Base-by-base conservation (phyloP, 2,797 vertebrate genomes). In the Pangasius djambal region DNA sequence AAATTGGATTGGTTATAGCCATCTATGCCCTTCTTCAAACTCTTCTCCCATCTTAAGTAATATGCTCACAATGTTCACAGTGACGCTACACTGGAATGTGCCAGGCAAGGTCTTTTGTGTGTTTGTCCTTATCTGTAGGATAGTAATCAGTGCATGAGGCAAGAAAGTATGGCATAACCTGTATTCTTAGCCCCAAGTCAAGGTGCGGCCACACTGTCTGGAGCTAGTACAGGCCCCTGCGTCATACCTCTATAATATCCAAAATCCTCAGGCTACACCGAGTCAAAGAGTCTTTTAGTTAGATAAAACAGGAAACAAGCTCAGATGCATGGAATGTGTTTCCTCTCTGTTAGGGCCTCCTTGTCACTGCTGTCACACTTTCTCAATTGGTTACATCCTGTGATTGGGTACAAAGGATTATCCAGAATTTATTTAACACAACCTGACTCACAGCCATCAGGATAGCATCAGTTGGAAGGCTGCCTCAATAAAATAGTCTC, bases 161-260 rank as follows among this genome's bases (percentile, higher is more conserved):
- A 79, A 87, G 67, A 74, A 50, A 3, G 52, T 55, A 74, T 88
- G 22, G 81, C 83, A 70, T 90, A 89, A 90, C 87, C 37, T 34
- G 79, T 86, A 86, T 72, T 86, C 67, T 67, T 55, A 75, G 83
- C 75, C 88, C 37, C 57, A 79, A 83, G 86, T 87, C 86, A 74
- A 85, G 34, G 74, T 82, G 50, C 34, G n/a, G 88, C 67, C 86
- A 55, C 67, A 40, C 83, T 74, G 67, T 93, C 59, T 90, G 67
- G 55, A 67, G 78, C 6, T 77, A 69, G 72, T 87, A 88, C 34
- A 77, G 63, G 87, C 25, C 67, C 52, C 74, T 83, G 83, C 48
- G 59, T 89, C 83, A 85, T 89, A 91, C 88, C 83, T 89, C 83
- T 88, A 88, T 86, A 88, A 88, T 91, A 90, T 93, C 91, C 91